Base-by-base conservation (phyloP, 2,888 invertebrate species). In the Catocala fraxini region DNA sequence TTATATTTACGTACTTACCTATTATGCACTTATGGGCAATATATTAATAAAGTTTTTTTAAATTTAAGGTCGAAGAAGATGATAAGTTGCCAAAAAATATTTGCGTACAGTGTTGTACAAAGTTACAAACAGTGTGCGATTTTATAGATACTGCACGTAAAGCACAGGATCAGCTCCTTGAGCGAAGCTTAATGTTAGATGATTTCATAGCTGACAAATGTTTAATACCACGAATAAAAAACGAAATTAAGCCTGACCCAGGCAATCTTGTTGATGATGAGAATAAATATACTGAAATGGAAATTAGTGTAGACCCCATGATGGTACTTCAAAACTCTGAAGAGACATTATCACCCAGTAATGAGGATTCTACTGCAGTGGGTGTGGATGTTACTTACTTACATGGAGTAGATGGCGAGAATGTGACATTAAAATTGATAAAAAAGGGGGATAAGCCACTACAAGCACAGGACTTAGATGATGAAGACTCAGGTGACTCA, bases 301-400 rank as follows among this genome's bases (percentile, higher is more conserved):
- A 96, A 90, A 95, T 96, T 0, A 95, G 95, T 81, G 95, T 96
- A 0, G 96, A 96, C 83, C 96, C 96, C 5, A 96, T 96, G 96
- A 89, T 96, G 82, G 95, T 96, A 74, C 85, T 96, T 51, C 95
- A 96, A 75, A 96, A 95, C 71, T 89, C 94, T 65, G 95, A 95
- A 68, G 91, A 89, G 48, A 69, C 77, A 75, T 83, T 67, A 12
- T 82, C 82, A 47, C 78, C 81, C 52, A 48, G 52, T 54, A 77
- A 81, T 58, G 73, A 81, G 60, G 75, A 75, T 51, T 56, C 64
- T 15, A 39, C 9, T 7, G 51, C 69, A 13, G 63, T 75, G 49
- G 79, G 84, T 25, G 25, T 25, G 60, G 83, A 89, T 79, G 77
- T 83, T 4, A 81, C 85, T 39, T 82, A 86, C 67, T 78, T 86